Percentiles rank a stretch among this genome's conserved stretches.
Conservation (phyloP, 2,113 vertebrate genomes). For the Sisor rabdophorus region DNA sequence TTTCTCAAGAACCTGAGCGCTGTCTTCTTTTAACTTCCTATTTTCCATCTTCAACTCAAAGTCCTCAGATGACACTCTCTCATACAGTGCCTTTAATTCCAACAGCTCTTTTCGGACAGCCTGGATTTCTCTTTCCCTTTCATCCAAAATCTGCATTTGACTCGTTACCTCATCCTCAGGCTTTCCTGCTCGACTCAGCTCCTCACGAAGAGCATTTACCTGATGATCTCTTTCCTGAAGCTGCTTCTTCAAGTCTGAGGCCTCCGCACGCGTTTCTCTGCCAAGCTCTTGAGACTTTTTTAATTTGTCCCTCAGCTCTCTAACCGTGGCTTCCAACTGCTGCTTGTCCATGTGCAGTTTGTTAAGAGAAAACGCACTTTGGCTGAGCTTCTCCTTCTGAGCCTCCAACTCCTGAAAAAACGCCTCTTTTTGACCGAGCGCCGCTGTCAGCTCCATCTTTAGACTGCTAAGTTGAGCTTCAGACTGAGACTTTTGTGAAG, state of each 20-base stretch:
- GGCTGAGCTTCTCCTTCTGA: conserved; percentile 75
- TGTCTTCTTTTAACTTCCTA: conserved; percentile 65
- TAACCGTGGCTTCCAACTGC: conserved; percentile 73
- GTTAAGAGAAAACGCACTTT: conserved; percentile 76
- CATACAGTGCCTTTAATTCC: conserved; percentile 69
- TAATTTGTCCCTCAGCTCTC: conserved; percentile 76
- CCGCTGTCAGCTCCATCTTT: conserved; percentile 67
- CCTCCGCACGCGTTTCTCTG: conserved; percentile 66
- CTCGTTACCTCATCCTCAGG: conserved; percentile 42
- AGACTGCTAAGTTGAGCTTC: conserved; percentile 66
- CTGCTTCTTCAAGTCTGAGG: conserved; percentile 66
- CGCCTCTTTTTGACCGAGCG: conserved; percentile 68
- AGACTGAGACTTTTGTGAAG: conserved; percentile 72
- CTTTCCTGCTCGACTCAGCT: conserved; percentile 57
- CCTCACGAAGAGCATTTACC: conserved; percentile 57
- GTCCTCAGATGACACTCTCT: conserved; percentile 71
- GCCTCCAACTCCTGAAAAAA: conserved; percentile 71
- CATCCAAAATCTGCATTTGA: conserved; percentile 59
- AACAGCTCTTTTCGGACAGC: conserved; percentile 71
- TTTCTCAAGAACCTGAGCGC: conserved; percentile 38
- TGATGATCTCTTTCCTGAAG: conserved; percentile 74
- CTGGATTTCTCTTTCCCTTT: conserved; percentile 70
- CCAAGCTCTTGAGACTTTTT: conserved; percentile 67
- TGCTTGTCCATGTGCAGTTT: conserved; percentile 80
- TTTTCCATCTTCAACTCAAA: conserved; percentile 81